Evolutionary conservation across 1,140 invertebrate species (phyloP), one percentile per base, ranked within the genome.

Genomic region (Ooceraea biroi): DNA sequence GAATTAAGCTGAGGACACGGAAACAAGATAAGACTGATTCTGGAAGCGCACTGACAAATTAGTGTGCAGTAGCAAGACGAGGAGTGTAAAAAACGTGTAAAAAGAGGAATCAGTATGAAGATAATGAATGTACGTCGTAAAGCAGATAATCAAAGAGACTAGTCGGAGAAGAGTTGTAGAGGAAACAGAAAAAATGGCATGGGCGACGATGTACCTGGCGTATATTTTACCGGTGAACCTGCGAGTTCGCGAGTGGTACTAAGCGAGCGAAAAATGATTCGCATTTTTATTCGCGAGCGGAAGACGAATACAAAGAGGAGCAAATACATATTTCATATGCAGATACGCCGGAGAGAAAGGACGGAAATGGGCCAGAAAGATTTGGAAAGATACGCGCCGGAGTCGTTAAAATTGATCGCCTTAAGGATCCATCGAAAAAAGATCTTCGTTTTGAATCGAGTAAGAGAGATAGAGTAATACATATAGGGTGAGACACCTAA

Each of bases 251-350:
- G 76, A 80, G 65, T 36, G 25, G 25, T 46, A 80, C 63, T 80
- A 80, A 80, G 65, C 76, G 76, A 71, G 76, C 76, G 76, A 80
- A 71, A 80, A 80, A 80, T 80, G 76, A 80, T 80, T 71, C 76
- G 65, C 76, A 80, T 80, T 80, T 80, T 80, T 80, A 80, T 80
- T 71, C 76, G 41, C 36, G 50, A 58, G 76, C 65, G 65, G 36
- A 80, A 80, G 76, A 80, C 76, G 76, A 65, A 80, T 71, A 80
- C 69, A 71, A 80, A 80, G 65, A 63, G 36, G 25, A n/a, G 65
- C 76, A 69, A 80, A 80, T 80, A 71, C 50, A 80, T 80, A 69
- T 80, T 71, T 80, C 65, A 69, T 58, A 80, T 80, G 76, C 50
- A 80, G 65, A 80, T 80, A 80, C 36, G 52, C 71, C 50, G 36